Conservation (phyloP, 2,888 invertebrate genomes). For the Epiblema foenella region DNA sequence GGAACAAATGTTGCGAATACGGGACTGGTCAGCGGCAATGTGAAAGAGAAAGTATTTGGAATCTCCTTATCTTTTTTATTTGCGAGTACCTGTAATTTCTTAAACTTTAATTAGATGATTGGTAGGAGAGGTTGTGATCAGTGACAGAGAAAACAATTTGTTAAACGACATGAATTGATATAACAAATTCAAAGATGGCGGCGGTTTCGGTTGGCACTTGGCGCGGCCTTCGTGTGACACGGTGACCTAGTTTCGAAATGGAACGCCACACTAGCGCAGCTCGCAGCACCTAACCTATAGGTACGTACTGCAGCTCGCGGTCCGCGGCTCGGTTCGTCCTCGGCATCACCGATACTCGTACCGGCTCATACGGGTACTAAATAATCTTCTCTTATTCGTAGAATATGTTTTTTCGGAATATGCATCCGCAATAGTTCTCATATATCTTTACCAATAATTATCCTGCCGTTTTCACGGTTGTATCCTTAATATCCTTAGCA, state of each 20-base stretch:
- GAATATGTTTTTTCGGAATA: not conserved
- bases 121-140: not conserved
- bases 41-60: constrained; percentile 75
- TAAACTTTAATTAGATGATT: not conserved
- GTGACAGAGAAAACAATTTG: constrained; percentile 17
- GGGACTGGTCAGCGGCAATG: constrained; percentile 53
- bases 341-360: not conserved
- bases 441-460: not conserved
- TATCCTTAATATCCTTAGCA: too few relatives aligned
- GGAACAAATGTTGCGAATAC: constrained; percentile 69
- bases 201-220: constrained; percentile 73
- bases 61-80: constrained; percentile 67
- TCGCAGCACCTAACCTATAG: constrained; percentile 61
- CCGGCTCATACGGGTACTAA: not conserved
- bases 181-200: constrained; percentile 79
- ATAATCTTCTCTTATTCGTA: not conserved
- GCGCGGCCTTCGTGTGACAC: constrained; percentile 80
- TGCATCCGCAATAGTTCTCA: not conserved
- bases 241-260: constrained; percentile 83
- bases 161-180: constrained; percentile 65
- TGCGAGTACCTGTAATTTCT: constrained; percentile 43
- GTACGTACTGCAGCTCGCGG: constrained; percentile 54
- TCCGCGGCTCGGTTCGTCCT: constrained; percentile 4
- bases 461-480: too few relatives aligned
- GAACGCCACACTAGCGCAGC: constrained; percentile 77